Evolutionary conservation across 2,113 vertebrate species (phyloP), one percentile per base, ranked within the genome.

Genomic region (Boleophthalmus pectinirostris): DNA sequence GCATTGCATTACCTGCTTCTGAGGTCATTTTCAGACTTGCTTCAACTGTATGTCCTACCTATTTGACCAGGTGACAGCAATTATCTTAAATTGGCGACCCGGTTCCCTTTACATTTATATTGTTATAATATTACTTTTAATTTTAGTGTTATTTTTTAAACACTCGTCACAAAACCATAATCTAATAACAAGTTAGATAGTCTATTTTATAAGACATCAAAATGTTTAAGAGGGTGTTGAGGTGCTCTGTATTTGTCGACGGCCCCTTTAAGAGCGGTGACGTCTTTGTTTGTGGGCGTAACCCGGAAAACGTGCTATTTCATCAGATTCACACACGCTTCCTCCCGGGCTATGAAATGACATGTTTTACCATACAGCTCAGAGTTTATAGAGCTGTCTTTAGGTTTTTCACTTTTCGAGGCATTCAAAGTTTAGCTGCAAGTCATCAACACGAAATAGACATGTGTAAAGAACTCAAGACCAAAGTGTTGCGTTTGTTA

Each of bases 391-490:
- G 7, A 11, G 0, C 80, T n/a, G 65, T 53, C 1, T 25, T 45
- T 14, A n/a, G 49, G 2, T 67, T 83, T 0, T 7, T 80, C 0
- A 43, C 25, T 49, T 16, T 53, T 1, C 57, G 71, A 78, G 54
- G 54, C 20, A 18, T 58, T 69, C 53, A 70, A 61, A 23, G 57
- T 70, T 75, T 76, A 38, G 64, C 60, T 16, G 23, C 46, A 3
- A 66, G 66, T 56, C 43, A 23, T 49, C 24, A 21, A 29, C 53
- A 69, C 43, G 58, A 56, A 72, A 68, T 15, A 25, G 64, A 61
- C 0, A 92, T 93, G 92, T 92, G 88, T 47, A 91, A 93, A 73
- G 92, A 91, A 64, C 82, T 89, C 3, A 90, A 89, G 81, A 91
- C 88, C 3, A 87, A 86, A 78, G 77, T 94, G 57, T 72, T 94